These are phyloP conservation scores for Athetis lepigone DNA, from an alignment of 2,888 invertebrate species.

Conservation along the genomic window DNA sequence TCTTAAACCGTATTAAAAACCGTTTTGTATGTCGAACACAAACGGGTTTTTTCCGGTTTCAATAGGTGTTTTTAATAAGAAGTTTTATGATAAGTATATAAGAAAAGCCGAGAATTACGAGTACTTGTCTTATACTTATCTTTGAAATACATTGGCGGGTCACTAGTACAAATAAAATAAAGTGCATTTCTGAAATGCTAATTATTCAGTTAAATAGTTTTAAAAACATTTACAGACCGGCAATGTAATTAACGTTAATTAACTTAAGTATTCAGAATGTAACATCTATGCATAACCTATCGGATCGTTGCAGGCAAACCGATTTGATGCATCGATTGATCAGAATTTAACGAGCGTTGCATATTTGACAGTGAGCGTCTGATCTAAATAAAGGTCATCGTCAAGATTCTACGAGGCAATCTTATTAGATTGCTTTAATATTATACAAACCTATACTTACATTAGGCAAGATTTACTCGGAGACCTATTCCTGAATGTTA, in stretches of 20 bases:
- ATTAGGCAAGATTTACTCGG: no score
- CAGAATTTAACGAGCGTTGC: constrained; percentile 45
- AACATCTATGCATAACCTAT: constrained; percentile 23
- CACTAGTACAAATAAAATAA: no score
- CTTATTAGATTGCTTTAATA: constrained; percentile 40
- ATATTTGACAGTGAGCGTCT: constrained; percentile 51
- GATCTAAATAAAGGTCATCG: constrained; percentile 53
- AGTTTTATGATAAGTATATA: no score
- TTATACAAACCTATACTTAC: no score
- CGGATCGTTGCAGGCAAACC: constrained; percentile 23
- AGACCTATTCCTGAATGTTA: no score
- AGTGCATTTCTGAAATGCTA: background rate
- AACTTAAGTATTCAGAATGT: constrained; percentile 27
- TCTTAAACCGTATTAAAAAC: no score
- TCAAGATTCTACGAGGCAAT: constrained; percentile 34
- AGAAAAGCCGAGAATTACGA: no score
- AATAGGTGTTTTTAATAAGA: no score
- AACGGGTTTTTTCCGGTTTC: no score
- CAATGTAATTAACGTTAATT: constrained; percentile 23
- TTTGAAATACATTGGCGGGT: no score
- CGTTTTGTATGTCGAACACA: no score
- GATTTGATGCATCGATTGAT: constrained; percentile 35
- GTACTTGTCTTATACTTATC: no score
- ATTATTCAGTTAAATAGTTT: background rate
- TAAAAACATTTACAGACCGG: constrained; percentile 9